Conservation (phyloP, 2,113 vertebrate genomes). For the Platysternon megacephalum region DNA sequence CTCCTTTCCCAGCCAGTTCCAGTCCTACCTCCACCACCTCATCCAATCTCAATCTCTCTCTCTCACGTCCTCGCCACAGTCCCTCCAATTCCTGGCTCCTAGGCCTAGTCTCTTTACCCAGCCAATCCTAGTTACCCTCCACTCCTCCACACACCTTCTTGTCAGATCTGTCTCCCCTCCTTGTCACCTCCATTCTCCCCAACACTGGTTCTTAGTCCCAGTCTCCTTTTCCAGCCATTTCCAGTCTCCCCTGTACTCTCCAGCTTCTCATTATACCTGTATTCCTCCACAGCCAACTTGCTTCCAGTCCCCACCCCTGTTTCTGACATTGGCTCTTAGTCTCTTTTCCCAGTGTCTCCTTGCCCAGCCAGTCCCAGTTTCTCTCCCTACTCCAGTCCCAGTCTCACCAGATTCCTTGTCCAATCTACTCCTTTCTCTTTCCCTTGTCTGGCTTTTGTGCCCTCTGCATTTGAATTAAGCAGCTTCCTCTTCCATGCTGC, state of each 20-base stretch:
- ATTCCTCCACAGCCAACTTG: too few species aligned
- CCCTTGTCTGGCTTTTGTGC: neutral
- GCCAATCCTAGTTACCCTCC: too few species aligned
- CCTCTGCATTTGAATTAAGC: neutral
- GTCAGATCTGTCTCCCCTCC: too few species aligned
- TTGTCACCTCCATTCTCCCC: too few species aligned
- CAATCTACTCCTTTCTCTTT: neutral
- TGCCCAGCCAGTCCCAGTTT: neutral
- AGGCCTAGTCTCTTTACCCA: neutral
- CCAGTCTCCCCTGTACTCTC: neutral
- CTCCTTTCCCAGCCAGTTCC: neutral
- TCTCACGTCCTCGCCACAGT: too few species aligned
- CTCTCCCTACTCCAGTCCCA: neutral
- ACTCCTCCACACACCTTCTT: too few species aligned
- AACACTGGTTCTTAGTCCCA: neutral
- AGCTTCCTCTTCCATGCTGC: rapidly evolving
- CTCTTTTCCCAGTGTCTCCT: neutral
- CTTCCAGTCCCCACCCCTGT: neutral
- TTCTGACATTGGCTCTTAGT: neutral
- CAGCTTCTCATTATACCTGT: neutral
- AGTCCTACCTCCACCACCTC: neutral
- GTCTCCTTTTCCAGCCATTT: neutral
- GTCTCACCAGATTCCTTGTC: neutral
- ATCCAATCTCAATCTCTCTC: too few species aligned
- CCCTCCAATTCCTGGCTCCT: too few species aligned